Percentiles rank a stretch among this genome's conserved stretches.
These are phyloP conservation scores for Psilanteris sp. DNA, from an alignment of 1,140 invertebrate genomes.

Conservation along the genomic window DNA sequence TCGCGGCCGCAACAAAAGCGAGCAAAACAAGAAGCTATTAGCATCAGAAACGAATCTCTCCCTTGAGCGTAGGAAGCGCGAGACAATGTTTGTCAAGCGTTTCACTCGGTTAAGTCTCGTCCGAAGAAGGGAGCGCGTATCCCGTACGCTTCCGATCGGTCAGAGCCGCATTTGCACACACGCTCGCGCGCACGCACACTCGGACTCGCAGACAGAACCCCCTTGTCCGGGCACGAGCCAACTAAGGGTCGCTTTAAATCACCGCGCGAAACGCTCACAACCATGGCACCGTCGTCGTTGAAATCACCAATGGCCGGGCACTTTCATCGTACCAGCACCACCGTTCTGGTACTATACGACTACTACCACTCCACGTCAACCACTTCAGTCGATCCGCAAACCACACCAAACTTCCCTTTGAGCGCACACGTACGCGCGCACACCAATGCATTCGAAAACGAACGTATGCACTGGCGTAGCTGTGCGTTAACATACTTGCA, in stretches of 20 bases:
- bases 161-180: background rate
- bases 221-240: slow-evolving; percentile 26
- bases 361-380: slow-evolving; percentile 60
- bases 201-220: slow-evolving; percentile 9
- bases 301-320: slow-evolving; percentile 70
- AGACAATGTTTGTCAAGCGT: slow-evolving; percentile 59
- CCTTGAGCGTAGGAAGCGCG: slow-evolving; percentile 31
- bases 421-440: slow-evolving; percentile 43
- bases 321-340: slow-evolving; percentile 57
- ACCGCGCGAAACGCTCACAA: slow-evolving; percentile 60
- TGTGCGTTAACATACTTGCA: slow-evolving; percentile 40
- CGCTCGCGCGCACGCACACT: background rate
- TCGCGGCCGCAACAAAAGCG: no score
- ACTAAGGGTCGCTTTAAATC: slow-evolving; percentile 70
- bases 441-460: slow-evolving; percentile 24
- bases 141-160: slow-evolving; percentile 41
- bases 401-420: slow-evolving; percentile 49
- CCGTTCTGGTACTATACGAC: slow-evolving; percentile 47
- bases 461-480: slow-evolving; percentile 3
- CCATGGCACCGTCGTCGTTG: slow-evolving; percentile 69
- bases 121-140: slow-evolving; percentile 35
- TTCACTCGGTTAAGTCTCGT: slow-evolving; percentile 49
- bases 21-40: slow-evolving; percentile 46
- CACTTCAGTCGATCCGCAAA: slow-evolving; percentile 68
- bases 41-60: slow-evolving; percentile 40